Conservation (phyloP, 2,888 invertebrate species). For the Melinaea marsaeus region DNA sequence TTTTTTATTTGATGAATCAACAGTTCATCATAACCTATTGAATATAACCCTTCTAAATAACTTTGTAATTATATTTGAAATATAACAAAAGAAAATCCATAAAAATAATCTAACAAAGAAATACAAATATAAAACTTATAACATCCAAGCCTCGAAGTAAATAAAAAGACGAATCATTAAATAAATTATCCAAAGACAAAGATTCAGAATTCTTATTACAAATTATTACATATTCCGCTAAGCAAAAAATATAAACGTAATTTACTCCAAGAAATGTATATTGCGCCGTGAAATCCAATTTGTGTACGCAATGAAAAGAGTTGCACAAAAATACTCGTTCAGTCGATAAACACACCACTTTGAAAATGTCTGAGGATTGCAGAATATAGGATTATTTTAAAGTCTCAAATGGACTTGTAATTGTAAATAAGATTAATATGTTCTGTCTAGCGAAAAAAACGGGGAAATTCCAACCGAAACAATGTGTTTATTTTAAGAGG, state of each 20-base stretch:
- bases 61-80: background rate
- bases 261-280: conserved; percentile 45
- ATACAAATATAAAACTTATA: background rate
- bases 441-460: too few species aligned
- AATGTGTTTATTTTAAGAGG: too few species aligned
- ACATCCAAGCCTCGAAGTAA: background rate
- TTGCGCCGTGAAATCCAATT: conserved; percentile 56
- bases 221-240: conserved; percentile 36
- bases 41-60: too few species aligned
- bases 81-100: background rate
- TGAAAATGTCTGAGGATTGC: conserved; percentile 20
- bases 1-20: too few species aligned
- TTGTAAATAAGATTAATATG: too few species aligned
- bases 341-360: conserved; percentile 21
- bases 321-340: conserved; percentile 27
- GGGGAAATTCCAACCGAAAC: too few species aligned
- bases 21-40: too few species aligned
- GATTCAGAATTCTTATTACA: conserved; percentile 7
- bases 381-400: conserved; percentile 18
- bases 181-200: conserved; percentile 3
- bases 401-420: background rate
- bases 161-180: background rate
- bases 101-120: background rate
- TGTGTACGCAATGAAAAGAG: conserved; percentile 56
- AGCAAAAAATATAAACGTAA: conserved; percentile 48